Evolutionary conservation across 2,113 vertebrate genomes (phyloP).

Genomic region (Trematocara variabile): DNA sequence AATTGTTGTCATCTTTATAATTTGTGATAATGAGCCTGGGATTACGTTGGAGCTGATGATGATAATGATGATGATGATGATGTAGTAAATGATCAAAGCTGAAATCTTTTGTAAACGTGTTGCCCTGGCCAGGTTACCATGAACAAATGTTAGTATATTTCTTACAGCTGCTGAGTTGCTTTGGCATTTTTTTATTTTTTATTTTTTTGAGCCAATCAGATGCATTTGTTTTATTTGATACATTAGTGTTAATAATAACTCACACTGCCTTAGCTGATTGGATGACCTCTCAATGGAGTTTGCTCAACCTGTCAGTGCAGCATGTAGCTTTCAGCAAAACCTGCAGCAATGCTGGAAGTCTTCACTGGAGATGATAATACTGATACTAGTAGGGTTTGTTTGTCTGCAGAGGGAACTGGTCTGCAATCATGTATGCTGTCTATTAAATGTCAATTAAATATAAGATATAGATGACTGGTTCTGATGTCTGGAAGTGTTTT

Average conservation of each 20-base stretch:
- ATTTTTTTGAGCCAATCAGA: background rate
- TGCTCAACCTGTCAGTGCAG: conserved; percentile 39
- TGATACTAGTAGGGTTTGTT: background rate
- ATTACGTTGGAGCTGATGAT: background rate
- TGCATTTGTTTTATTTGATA: conserved; percentile 42
- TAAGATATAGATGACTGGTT: background rate
- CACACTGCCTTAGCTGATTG: conserved; percentile 83
- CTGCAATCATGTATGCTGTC: background rate
- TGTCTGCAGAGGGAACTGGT: background rate
- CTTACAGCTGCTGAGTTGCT: conserved; percentile 32
- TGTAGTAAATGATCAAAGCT: background rate
- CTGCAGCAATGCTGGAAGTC: background rate
- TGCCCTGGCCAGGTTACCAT: background rate
- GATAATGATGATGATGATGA: background rate
- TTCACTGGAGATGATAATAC: background rate
- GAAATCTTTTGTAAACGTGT: conserved; percentile 30
- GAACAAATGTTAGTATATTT: conserved; percentile 33
- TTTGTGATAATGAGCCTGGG: background rate
- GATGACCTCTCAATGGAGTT: conserved; percentile 64
- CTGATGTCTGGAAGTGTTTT: background rate
- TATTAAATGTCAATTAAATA: background rate
- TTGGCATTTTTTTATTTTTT: conserved; percentile 6
- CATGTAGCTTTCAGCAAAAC: conserved; percentile 38
- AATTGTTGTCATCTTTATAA: conserved; percentile 3
- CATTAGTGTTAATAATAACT: conserved; percentile 57